Evolutionary conservation across 64 coral and sea anemone species (phyloP).

Genomic region (Catalaphyllia jardinei): DNA sequence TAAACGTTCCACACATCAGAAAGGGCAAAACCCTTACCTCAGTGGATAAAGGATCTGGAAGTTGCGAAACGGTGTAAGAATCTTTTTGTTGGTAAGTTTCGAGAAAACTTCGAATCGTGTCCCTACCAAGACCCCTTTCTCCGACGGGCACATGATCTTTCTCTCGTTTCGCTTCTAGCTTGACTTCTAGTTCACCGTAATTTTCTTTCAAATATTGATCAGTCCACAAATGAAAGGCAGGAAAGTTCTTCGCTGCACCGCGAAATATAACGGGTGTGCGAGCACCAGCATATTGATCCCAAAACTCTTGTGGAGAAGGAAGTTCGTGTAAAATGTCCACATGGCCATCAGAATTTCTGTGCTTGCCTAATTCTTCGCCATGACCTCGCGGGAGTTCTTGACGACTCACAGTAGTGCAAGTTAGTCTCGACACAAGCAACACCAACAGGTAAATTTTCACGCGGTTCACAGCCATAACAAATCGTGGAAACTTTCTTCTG

Average conservation of each 20-base stretch:
- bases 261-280: conserved; percentile 83
- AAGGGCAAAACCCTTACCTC: conserved; percentile 85
- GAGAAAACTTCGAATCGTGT: conserved; percentile 90
- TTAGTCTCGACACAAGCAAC: neutral
- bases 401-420: neutral
- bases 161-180: conserved; percentile 90
- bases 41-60: conserved; percentile 78
- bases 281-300: conserved; percentile 75
- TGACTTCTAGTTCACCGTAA: conserved; percentile 87
- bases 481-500: neutral
- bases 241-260: conserved; percentile 75
- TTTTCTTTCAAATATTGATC: conserved; percentile 80
- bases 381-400: conserved; percentile 67
- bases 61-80: conserved; percentile 84
- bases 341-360: conserved; percentile 80
- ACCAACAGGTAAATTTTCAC: neutral
- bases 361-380: conserved; percentile 73
- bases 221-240: conserved; percentile 81
- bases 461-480: neutral
- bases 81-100: conserved; percentile 77
- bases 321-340: conserved; percentile 49
- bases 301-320: conserved; percentile 76
- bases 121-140: conserved; percentile 79
- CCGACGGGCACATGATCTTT: conserved; percentile 86
- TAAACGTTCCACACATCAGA: conserved; percentile 90